Conservation (phyloP, 2,888 invertebrate genomes). For the Altica lythri region DNA sequence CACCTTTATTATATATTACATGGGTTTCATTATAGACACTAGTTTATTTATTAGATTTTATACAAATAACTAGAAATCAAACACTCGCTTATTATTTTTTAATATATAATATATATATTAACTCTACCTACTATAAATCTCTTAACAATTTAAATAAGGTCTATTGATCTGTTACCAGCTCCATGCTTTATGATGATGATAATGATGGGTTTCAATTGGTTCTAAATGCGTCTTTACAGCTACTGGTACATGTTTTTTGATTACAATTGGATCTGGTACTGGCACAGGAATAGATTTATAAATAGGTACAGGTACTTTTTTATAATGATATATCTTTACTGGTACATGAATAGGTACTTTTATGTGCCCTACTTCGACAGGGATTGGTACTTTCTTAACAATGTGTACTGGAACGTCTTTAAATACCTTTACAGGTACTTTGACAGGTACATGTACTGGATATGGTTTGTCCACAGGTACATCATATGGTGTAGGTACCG, state of each 20-base stretch:
- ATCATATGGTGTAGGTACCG: conserved; percentile 49
- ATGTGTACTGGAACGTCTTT: conserved; percentile 51
- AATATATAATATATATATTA: too few relatives aligned
- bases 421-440: conserved; percentile 57
- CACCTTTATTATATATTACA: too few relatives aligned
- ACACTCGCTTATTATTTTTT: too few relatives aligned
- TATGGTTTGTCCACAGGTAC: conserved; percentile 56
- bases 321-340: conserved; percentile 54
- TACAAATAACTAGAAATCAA: too few relatives aligned
- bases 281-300: conserved; percentile 56
- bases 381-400: conserved; percentile 37
- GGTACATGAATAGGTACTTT: conserved; percentile 49
- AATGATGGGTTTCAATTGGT: conserved; percentile 29
- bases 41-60: too few relatives aligned
- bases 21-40: too few relatives aligned
- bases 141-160: too few relatives aligned
- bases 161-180: too few relatives aligned
- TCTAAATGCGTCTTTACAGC: conserved; percentile 38
- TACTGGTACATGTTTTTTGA: conserved; percentile 40
- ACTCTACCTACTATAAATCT: too few relatives aligned
- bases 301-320: conserved; percentile 58
- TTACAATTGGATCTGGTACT: conserved; percentile 50
- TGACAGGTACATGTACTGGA: conserved; percentile 57
- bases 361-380: conserved; percentile 47
- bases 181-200: conserved; percentile 26